Base-by-base conservation (phyloP, 2,113 vertebrate genomes). In the Nyctereutes procyonoides region DNA sequence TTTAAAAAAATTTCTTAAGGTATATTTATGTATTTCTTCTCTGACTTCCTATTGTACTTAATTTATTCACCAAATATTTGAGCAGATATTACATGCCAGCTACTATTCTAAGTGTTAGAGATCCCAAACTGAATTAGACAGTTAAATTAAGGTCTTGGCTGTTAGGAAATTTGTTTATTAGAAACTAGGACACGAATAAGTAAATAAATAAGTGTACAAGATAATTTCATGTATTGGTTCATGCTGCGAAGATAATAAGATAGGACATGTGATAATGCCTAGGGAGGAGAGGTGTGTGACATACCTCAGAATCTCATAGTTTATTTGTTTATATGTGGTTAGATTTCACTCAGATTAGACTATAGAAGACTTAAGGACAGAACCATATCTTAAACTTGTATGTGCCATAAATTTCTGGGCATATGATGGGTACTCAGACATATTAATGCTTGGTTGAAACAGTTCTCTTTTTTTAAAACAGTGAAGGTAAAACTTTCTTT, bases 271-370 rank as follows among this genome's bases (percentile, higher is more conserved):
- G 82, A 35, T 81, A 28, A 12, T 48, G 5, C 17, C 60, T 38
- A 24, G 20, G 63, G 53, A 81, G n/a, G 58, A 11, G 82, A 69
- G 22, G 60, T 56, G 65, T 35, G 22, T 17, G 38, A 56, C 7
- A 5, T 62, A 63, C 4, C 13, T 58, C 58, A 71, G 81, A 90
- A 92, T 53, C 58, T 94, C 83, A 76, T 55, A 97, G 58, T 84
- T 87, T 76, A 60, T 95, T 77, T 94, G 32, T 81, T 94, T 96
- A 58, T 85, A 35, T 85, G n/a, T 85, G 71, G 38, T 94, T 97
- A 71, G 17, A 83, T 90, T 87, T 92, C 51, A 77, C 20, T 79
- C 22, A 26, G 20, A 43, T 82, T 97, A 82, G 53, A 88, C 13
- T 67, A 8, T 73, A 93, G 48, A 88, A 84, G 53, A 53, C 65